Evolutionary conservation across 2,113 vertebrate genomes (phyloP).

Genomic region (Bolborhynchus lineola): DNA sequence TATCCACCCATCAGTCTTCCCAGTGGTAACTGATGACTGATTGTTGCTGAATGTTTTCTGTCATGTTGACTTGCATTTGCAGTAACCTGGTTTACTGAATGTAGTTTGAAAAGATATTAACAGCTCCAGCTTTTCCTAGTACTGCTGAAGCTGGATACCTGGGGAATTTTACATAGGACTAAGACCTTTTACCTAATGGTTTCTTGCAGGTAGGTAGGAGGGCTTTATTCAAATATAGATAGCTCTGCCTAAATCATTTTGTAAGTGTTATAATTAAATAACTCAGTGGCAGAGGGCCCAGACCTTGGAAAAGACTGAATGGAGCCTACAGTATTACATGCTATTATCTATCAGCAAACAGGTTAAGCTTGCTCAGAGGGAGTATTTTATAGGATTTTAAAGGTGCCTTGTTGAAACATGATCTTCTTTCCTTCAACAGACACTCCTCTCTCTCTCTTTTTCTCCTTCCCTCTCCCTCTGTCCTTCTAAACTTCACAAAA

Average conservation of each 20-base stretch:
- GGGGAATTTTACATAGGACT: slow-evolving; percentile 11
- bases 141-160: neutral
- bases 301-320: slow-evolving; percentile 31
- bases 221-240: slow-evolving; percentile 61
- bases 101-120: neutral
- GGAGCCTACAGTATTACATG: slow-evolving; percentile 44
- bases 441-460: neutral
- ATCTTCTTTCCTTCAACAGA: slow-evolving; percentile 51
- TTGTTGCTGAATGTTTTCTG: neutral
- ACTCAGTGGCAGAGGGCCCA: slow-evolving; percentile 53
- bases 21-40: neutral
- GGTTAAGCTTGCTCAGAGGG: slow-evolving; percentile 65
- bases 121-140: neutral
- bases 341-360: slow-evolving; percentile 69
- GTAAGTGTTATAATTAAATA: slow-evolving; percentile 65
- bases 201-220: slow-evolving; percentile 45
- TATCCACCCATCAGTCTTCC: accelerated
- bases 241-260: slow-evolving; percentile 54
- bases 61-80: neutral
- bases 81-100: neutral
- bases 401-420: slow-evolving; percentile 70
- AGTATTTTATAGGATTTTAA: slow-evolving; percentile 66
- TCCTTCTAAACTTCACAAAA: slow-evolving; percentile 23
- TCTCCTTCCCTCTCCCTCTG: neutral
- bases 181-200: slow-evolving; percentile 48